Evolutionary conservation across 2,797 vertebrate genomes (phyloP).

Genomic region (Fistularia tabacaria): DNA sequence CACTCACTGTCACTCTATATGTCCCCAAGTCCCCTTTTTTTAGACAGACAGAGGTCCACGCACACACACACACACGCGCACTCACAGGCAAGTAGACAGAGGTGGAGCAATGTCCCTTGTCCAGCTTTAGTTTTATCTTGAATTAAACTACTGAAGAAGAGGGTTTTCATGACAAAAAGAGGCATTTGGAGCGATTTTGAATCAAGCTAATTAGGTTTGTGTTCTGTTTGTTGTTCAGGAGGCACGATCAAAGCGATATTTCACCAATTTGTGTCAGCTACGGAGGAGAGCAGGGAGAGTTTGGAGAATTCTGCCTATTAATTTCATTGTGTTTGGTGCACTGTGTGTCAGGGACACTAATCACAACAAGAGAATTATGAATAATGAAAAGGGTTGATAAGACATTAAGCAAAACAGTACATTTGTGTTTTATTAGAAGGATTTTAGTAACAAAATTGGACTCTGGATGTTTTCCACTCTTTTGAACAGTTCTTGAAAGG

Average conservation of each 20-base stretch:
- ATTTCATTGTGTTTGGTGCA: constrained; percentile 64
- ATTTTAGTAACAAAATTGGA: constrained; percentile 57
- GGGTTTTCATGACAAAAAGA: constrained; percentile 60
- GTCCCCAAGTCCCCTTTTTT: no score
- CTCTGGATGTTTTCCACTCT: constrained; percentile 7
- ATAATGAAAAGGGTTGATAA: constrained; percentile 72
- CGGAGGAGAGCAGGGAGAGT: constrained; percentile 60
- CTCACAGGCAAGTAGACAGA: neutral
- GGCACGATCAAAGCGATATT: constrained; percentile 77
- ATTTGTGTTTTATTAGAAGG: constrained; percentile 56
- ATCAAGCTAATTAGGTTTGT: constrained; percentile 77
- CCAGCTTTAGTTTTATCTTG: constrained; percentile 49
- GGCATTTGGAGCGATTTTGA: constrained; percentile 71
- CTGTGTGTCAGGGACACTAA: constrained; percentile 63
- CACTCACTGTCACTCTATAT: no score
- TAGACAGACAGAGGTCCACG: no score
- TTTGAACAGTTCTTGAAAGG: constrained; percentile 24
- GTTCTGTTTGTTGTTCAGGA: constrained; percentile 75
- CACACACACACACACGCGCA: no score
- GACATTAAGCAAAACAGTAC: constrained; percentile 64
- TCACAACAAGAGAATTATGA: constrained; percentile 73
- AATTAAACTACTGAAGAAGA: constrained; percentile 37
- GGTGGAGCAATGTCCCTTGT: constrained; percentile 1
- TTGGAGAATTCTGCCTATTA: constrained; percentile 68
- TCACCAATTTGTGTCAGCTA: constrained; percentile 76